Evolutionary conservation across 2,113 vertebrate genomes (phyloP), one percentile per base, ranked within the genome.

Genomic region (Rhabdornis inornatus): DNA sequence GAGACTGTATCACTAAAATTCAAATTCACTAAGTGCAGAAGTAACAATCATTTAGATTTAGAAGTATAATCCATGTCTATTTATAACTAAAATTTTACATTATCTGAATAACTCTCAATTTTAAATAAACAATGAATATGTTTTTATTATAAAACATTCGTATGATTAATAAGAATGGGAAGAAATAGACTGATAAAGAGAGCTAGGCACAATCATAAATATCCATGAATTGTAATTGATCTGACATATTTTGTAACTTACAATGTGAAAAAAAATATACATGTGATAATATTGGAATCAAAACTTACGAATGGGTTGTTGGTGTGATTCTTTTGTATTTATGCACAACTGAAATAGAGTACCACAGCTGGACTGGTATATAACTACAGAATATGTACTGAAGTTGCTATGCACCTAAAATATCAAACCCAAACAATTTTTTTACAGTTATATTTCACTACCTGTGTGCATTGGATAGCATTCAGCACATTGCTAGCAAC

Each of bases 381-480:
- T 23, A 92, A 64, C 63, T 45, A 22, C 9, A 47, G 13, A 8
- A 64, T 8, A 63, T 20, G 1, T 10, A 7, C 17, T 30, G 20
- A 76, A 65, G 16, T 52, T n/a, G 23, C 37, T 37, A 53, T 16
- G 23, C 9, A 68, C 7, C 12, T 47, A 18, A 75, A 33, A 52
- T 31, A 57, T 31, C 42, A 75, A 61, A 79, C 5, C 2, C 6
- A 60, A 64, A 45, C 31, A 4, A 21, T 3, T 44, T 6, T 68
- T 71, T 71, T 33, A 14, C 11, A 22, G 6, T 40, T 79, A 75
- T 64, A 39, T 91, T 95, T 57, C 56, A 7, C 20, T 71, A 5
- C 3, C 5, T n/a, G 11, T 0, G 0, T 68, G 15, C 28, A 22
- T 24, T 33, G 20, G 8, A 22, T 19, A 24, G 3, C 24, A 15